Base-by-base conservation (phyloP, 2,797 vertebrate species). In the Notolepis coatsorum region DNA sequence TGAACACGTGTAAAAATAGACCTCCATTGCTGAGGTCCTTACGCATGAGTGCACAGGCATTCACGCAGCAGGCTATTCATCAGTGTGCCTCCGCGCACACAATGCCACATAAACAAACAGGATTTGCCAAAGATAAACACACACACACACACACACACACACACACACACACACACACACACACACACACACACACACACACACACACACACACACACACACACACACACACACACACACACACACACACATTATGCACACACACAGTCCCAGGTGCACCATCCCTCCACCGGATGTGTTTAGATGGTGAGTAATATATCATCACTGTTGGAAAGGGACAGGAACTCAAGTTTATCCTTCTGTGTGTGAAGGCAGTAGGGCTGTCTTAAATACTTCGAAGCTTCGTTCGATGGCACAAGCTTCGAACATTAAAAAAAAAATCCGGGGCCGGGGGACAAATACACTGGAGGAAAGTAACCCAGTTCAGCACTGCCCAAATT, bases 1-100 rank as follows among this genome's bases (percentile, higher is more conserved):
- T 31, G n/a, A n/a, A 72, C 70, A 24, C 18, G 12, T 68, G 59
- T 89, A 89, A 84, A 90, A 88, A 90, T 89, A 90, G 88, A 75
- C 47, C 52, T 46, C 27, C 41, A 4, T 37, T 49, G 65, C 41
- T 17, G 61, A 63, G 49, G 56, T 46, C 25, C 2, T 79, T 49
- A 49, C 77, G 53, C 84, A 66, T 84, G 81, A 77, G 73, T 70
- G 70, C 65, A 68, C 70, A 25, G 18, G 12, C 27, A 25, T 10
- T 23, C 9, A 45, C 13, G 1, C 39, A 48, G 9, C 24, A 37
- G 18, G 37, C n/a, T 23, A 20, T 63, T 65, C 57, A 49, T 70
- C 58, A 3, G 35, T 10, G 24, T 24, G 27, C 28, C 17, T 50
- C 27, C n/a, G n/a, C n/a, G n/a, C n/a, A 31, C 27, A 50, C 48